Evolutionary conservation across 2,113 vertebrate genomes (phyloP), one percentile per base, ranked within the genome.

Genomic region (Pontoporia blainvillei): DNA sequence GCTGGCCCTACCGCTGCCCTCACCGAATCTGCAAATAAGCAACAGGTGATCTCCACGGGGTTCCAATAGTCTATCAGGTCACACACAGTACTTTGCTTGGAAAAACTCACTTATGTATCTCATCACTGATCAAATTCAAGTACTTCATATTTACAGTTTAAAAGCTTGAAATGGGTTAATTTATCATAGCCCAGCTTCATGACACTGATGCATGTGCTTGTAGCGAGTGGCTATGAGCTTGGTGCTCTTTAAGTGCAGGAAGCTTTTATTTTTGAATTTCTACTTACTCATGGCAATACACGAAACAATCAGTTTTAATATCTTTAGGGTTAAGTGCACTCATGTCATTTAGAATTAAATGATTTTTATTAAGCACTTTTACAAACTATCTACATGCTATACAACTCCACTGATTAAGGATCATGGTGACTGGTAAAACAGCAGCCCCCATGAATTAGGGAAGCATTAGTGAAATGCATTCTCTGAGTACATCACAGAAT

Each of bases 301-400:
- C 98, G 98, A 99, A 98, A 99, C 98, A 98, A 99, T 98, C 98
- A 98, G 98, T 98, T 98, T 98, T 98, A 98, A 99, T 99, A 99
- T 99, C 98, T 99, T 99, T 98, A 98, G 98, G 98, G 98, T 98
- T 99, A 99, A 99, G 98, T 98, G 98, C 98, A 98, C 98, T 99
- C 98, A 98, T 98, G 98, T 98, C 98, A 98, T 98, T 98, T 98
- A 98, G 97, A 98, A 98, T 97, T 98, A 98, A 99, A 98, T 98
- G 92, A 99, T 98, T 98, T 98, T 99, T 99, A 99, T 99, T 98
- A 99, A 99, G 98, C 98, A 99, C 98, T 99, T 98, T 98, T 98
- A 94, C 97, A 98, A 98, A 98, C 98, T 97, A 98, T 98, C 98
- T 98, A 98, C 97, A 98, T 98, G 98, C 97, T 98, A 98, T 98